Conservation (phyloP, 1,140 invertebrate genomes). For the Agrilus planipennis region DNA sequence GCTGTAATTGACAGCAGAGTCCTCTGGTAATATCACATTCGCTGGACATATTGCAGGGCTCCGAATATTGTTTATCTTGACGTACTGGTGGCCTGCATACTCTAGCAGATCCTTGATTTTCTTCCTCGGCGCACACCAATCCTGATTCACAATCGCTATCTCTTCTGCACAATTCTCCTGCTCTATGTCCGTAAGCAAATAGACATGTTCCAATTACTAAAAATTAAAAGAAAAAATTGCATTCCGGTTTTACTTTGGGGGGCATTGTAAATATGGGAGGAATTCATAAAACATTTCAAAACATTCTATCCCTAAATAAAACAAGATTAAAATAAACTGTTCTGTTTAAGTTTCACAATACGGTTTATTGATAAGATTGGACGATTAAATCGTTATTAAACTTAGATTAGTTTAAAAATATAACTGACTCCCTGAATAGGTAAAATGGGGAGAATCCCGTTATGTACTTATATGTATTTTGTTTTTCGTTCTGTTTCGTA, state of each 20-base stretch:
- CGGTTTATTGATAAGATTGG: too few relatives aligned
- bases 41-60: conserved; percentile 68
- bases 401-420: too few relatives aligned
- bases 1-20: conserved; percentile 76
- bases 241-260: neutral
- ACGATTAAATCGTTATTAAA: too few relatives aligned
- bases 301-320: too few relatives aligned
- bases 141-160: conserved; percentile 66
- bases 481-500: too few relatives aligned
- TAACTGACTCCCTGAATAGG: too few relatives aligned
- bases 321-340: too few relatives aligned
- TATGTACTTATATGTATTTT: too few relatives aligned
- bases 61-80: conserved; percentile 71
- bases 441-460: too few relatives aligned
- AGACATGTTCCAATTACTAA: conserved; percentile 56
- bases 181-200: conserved; percentile 56
- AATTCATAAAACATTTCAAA: too few relatives aligned
- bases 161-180: conserved; percentile 58
- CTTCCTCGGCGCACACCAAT: conserved; percentile 50
- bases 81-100: conserved; percentile 65
- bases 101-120: conserved; percentile 38
- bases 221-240: conserved; percentile 17
- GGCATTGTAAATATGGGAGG: too few relatives aligned
- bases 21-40: conserved; percentile 78
- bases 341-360: too few relatives aligned